Base-by-base conservation (phyloP, 2,113 vertebrate genomes). In the Eupsittula cactorum region DNA sequence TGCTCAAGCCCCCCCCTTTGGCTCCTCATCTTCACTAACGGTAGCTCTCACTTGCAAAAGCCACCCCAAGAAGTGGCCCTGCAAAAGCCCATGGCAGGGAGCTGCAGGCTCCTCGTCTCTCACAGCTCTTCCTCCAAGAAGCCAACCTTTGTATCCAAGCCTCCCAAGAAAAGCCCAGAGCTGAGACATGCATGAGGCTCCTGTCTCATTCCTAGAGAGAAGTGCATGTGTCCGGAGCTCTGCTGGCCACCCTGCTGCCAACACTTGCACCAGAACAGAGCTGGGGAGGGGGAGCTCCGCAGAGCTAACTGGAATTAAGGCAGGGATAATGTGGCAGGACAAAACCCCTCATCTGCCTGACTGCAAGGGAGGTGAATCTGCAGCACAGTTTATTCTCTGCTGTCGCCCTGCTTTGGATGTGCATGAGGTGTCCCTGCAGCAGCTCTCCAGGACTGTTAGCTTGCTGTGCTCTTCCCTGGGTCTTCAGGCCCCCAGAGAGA, bases 391-490 rank as follows among this genome's bases (percentile, higher is more conserved):
- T 94, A 60, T 28, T 62, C 63, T 74, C 69, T 62, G 69, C 68
- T 24, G n/a, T 65, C 10, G 1, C 47, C 25, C 29, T 31, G 3
- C 49, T 12, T 23, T 25, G 37, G 60, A 70, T 59, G 39, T 37
- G n/a, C 60, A 65, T 0, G 0, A 31, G 64, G 64, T 1, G 2
- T 11, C 47, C 27, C 33, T 7, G 4, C 1, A 5, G 44, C 6
- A 11, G 35, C 29, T 93, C 44, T 71, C 83, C 27, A 82, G 47
- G 73, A 84, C 25, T 14, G 52, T 64, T 81, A 84, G 39, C 29
- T 63, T 10, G 50, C 62, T 42, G 28, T 91, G 42, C 60, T 84
- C 52, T 65, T 79, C 35, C 41, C 1, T 15, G n/a, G 46, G 15
- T 77, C 62, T 44, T 24, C 42, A 74, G 41, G 60, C 20, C 35